Evolutionary conservation across 37 sponge, comb jelly and placozoan species (phyloP).

Genomic region (Tethya wilhelma): DNA sequence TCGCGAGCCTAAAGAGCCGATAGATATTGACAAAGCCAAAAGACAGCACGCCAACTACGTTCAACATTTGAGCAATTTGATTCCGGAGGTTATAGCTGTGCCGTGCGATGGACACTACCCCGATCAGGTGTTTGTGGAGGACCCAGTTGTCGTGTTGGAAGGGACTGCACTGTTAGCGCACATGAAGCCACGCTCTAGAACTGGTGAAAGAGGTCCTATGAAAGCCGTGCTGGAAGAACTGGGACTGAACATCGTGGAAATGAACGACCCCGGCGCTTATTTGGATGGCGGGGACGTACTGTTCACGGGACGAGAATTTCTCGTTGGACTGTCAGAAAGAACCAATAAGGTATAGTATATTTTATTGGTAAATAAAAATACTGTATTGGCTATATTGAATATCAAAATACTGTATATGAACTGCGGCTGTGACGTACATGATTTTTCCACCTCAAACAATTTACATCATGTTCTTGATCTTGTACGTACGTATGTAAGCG

Average conservation of each 20-base stretch:
- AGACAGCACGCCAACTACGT: constrained; percentile 66
- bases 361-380: too few species aligned
- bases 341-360: constrained; percentile 78
- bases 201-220: constrained; percentile 45
- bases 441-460: too few species aligned
- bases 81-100: constrained; percentile 37
- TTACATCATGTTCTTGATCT: too few species aligned
- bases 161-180: constrained; percentile 47
- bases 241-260: constrained; percentile 46
- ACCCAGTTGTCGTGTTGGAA: constrained; percentile 61
- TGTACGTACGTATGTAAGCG: too few species aligned
- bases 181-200: constrained; percentile 28
- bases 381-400: too few species aligned
- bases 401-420: too few species aligned
- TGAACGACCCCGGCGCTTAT: constrained; percentile 42
- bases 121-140: constrained; percentile 80
- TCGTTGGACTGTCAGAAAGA: constrained; percentile 66
- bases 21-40: constrained; percentile 62
- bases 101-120: constrained; percentile 53
- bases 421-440: too few species aligned
- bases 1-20: constrained; percentile 64
- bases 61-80: constrained; percentile 29
- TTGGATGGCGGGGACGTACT: constrained; percentile 87
- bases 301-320: constrained; percentile 83
- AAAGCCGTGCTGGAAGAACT: constrained; percentile 39